A percentile compares a stretch with the other conserved stretches of the same genome.
Evolutionary conservation across 2,113 vertebrate species (phyloP).

Genomic region (Corynorhinus townsendii): DNA sequence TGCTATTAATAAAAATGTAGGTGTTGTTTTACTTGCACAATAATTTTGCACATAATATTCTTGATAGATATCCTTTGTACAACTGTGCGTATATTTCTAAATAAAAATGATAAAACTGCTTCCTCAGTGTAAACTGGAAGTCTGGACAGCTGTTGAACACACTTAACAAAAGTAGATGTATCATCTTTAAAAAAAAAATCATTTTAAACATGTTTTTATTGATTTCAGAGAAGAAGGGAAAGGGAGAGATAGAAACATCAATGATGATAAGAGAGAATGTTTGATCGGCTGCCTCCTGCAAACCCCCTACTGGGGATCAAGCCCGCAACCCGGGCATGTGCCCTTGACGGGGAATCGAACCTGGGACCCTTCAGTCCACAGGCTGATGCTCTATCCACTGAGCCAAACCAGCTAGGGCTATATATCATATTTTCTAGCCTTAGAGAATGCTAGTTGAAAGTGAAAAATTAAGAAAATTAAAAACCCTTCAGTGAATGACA

Average conservation of each 20-base stretch:
- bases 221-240: too few relatives aligned
- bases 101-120: background rate
- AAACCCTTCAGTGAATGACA: background rate
- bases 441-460: background rate
- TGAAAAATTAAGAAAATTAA: background rate
- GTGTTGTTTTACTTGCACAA: constrained; percentile 6
- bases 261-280: too few relatives aligned
- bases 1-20: background rate
- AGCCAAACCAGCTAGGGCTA: too few relatives aligned
- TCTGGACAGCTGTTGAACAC: background rate
- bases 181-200: background rate
- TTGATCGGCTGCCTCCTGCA: too few relatives aligned
- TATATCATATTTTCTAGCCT: background rate
- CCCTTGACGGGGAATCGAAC: too few relatives aligned
- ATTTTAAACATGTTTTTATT: too few relatives aligned
- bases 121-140: background rate
- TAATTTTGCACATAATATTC: background rate
- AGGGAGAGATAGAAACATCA: too few relatives aligned
- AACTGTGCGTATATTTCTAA: background rate
- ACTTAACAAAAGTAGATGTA: background rate
- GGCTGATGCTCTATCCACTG: too few relatives aligned
- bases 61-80: background rate
- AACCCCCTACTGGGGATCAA: too few relatives aligned
- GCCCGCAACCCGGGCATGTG: too few relatives aligned
- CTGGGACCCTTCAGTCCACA: too few relatives aligned